Conservation (phyloP, 1,140 invertebrate species). For the Parasteatoda tepidariorum region DNA sequence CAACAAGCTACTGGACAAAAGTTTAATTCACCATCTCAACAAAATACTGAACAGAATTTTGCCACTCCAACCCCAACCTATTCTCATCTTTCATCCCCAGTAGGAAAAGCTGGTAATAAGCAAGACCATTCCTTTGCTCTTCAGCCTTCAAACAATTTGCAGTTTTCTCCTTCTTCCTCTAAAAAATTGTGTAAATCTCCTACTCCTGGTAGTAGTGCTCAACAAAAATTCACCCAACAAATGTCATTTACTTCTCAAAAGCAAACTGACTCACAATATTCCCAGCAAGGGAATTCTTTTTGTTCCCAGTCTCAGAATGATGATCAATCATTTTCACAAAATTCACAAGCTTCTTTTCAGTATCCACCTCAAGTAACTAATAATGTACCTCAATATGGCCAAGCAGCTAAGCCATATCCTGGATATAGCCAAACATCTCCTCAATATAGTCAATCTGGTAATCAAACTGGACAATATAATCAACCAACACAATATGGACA, state of each 20-base stretch:
- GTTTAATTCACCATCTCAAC: background rate
- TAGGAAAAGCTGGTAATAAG: conserved; percentile 12
- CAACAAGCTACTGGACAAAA: background rate
- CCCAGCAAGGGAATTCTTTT: background rate
- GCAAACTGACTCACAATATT: conserved; percentile 35
- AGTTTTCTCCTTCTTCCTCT: conserved; percentile 18
- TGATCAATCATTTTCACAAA: background rate
- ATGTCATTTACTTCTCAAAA: conserved; percentile 28
- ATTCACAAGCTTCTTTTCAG: conserved; percentile 17
- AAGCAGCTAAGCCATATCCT: conserved; percentile 11
- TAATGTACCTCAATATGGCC: background rate
- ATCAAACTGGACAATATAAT: conserved; percentile 6
- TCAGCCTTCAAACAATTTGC: conserved; percentile 2
- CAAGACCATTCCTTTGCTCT: conserved; percentile 8
- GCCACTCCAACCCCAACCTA: background rate
- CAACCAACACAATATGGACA: conserved; percentile 15
- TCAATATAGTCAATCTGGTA: conserved; percentile 25
- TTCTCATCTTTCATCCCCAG: background rate
- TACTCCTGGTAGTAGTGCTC: conserved; percentile 9
- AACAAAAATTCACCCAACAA: background rate
- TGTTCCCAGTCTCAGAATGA: background rate
- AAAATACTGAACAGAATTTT: background rate
- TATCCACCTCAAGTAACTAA: background rate
- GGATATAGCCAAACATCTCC: conserved; percentile 23
- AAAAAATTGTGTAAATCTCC: conserved; percentile 30